Base-by-base conservation (phyloP, 2,113 vertebrate species). In the Festucalex cinctus region DNA sequence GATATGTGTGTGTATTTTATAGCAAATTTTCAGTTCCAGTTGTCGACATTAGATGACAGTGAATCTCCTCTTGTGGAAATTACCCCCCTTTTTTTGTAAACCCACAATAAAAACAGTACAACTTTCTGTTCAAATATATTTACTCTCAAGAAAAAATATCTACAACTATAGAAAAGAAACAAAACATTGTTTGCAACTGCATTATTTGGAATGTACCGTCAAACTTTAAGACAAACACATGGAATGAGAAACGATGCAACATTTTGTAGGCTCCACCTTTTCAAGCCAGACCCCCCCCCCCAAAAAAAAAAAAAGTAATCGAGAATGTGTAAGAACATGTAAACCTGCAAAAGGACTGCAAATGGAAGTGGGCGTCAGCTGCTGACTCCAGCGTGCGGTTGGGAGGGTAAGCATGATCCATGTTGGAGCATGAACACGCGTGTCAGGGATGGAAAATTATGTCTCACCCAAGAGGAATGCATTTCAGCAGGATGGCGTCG, bases 151-250 rank as follows among this genome's bases (percentile, higher is more conserved):
- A 80, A 79, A 81, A 80, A 85, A 79, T 81, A 68, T 88, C 87
- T 88, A 87, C 76, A 86, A 78, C 74, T 86, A n/a, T n/a, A 85
- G 79, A 88, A 82, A 87, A 80, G 79, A 78, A 82, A 87, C 83
- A 83, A 86, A 83, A 84, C 19, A 43, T 9, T 62, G 39, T 43
- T 74, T 77, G 49, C 65, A 80, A 75, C 60, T 16, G 22, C 24
- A 26, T 24, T 26, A 3, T 61, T 24, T 62, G 6, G n/a, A 62
- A 26, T 35, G 28, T 57, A 57, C 14, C 26, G 54, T 57, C 32
- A 16, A 32, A 17, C 14, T 26, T 4, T 17, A 54, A 28, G 22
- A 28, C 22, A 24, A 54, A 9, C 48, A 49, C 48, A 32, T 60
- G 53, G 13, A 16, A 32, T 57, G 54, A 32, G 54, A 57, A 32